Evolutionary conservation across 2,113 vertebrate genomes (phyloP), one percentile per base, ranked within the genome.

Genomic region (Forbesichthys agassizii): DNA sequence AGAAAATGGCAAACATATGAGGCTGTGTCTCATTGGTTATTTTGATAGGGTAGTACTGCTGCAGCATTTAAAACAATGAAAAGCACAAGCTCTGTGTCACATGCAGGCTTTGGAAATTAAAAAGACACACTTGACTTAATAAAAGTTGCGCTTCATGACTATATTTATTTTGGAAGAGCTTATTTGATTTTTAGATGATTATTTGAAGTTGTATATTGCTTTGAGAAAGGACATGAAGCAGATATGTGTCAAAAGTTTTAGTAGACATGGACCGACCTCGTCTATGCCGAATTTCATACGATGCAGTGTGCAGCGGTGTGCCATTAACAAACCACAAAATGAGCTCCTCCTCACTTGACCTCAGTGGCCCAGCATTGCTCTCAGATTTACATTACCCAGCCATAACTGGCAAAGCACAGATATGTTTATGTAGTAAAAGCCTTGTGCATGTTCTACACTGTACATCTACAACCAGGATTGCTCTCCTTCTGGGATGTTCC

Each of bases 351-450:
- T 82, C 60, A 33, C 67, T 63, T 72, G 20, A 49, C 59, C 20
- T 55, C 69, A 13, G 3, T 52, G 77, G 54, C 71, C 20, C 49
- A 11, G 53, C 55, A 42, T 18, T 11, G 16, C 64, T 46, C 54
- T 49, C 2, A 33, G 16, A 54, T 63, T 62, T 68, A 71, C 64
- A 18, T 48, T 78, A 0, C 16, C 12, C 42, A 16, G 62, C 69
- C 48, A n/a, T 63, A 53, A 0, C 76, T 84, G 81, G 85, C 68
- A 56, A 80, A 78, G 70, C 80, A 59, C 82, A 82, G 72, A 64
- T 20, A 36, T 84, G 79, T 85, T 86, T 81, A 83, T 36, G 54
- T 20, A 79, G 59, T 14, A 7, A 76, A 77, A 77, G 60, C 49
- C 55, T 11, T 10, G 64, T 63, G 71, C 53, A 63, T 42, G 71